phyloP scores from a whole-genome alignment of 1,140 invertebrate genomes.

The Sycophila sp. region DNA sequence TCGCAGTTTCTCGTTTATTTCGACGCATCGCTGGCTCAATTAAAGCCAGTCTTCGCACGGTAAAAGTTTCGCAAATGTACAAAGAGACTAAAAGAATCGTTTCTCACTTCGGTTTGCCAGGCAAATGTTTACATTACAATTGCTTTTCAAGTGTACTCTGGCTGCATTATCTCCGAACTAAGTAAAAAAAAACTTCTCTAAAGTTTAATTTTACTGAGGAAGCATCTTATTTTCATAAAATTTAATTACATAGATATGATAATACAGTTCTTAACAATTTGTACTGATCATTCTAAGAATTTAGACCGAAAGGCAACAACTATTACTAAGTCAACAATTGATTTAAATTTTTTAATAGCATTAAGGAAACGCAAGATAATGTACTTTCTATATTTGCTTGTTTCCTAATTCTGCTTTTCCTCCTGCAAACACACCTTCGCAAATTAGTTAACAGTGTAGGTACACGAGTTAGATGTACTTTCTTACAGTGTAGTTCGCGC shows the following conservation, averaged over 20 bases:
- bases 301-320: too few species aligned
- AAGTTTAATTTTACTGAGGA: too few species aligned
- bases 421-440: conserved; percentile 40
- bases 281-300: too few species aligned
- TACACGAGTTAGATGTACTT: conserved; percentile 1
- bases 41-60: not conserved
- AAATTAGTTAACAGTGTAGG: conserved; percentile 9
- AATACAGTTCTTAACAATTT: too few species aligned
- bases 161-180: too few species aligned
- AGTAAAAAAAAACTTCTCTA: too few species aligned
- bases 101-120: not conserved
- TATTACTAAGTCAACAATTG: too few species aligned
- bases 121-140: not conserved
- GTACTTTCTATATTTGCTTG: not conserved
- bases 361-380: not conserved
- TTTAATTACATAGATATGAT: too few species aligned
- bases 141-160: too few species aligned
- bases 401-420: conserved; percentile 56
- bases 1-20: not conserved
- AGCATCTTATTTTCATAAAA: too few species aligned
- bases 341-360: too few species aligned
- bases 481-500: not conserved
- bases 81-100: not conserved
- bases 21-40: not conserved
- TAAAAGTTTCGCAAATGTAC: not conserved